These are phyloP conservation scores for Margaritifera margaritifera DNA, from an alignment of 2,888 invertebrate genomes.

Conservation along the genomic window DNA sequence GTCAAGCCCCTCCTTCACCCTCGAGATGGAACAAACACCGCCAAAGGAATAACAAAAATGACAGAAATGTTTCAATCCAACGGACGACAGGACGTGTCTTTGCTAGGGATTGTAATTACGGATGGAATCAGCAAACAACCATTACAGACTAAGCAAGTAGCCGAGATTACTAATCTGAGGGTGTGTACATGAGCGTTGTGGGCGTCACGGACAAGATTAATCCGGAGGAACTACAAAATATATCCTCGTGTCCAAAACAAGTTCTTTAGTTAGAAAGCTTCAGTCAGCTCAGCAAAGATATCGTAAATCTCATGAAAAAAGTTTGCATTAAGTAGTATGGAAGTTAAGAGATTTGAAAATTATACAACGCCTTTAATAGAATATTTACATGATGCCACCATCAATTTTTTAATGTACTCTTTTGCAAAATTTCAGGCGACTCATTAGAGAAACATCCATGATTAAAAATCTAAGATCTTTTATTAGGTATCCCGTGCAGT, in stretches of 20 bases:
- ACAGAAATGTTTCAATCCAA: slow-evolving; percentile 26
- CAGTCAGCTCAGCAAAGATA: slow-evolving; percentile 30
- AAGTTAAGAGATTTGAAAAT: too few species aligned
- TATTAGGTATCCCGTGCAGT: too few species aligned
- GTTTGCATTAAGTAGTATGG: slow-evolving; percentile 41
- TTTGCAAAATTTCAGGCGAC: too few species aligned
- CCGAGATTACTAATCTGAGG: slow-evolving; percentile 61
- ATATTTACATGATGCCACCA: too few species aligned
- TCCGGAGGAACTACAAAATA: slow-evolving; percentile 57
- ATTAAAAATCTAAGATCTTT: too few species aligned
- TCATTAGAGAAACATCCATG: too few species aligned
- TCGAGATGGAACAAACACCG: slow-evolving; percentile 40
- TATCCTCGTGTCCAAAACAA: slow-evolving; percentile 47
- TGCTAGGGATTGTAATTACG: slow-evolving; percentile 70
- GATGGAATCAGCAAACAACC: slow-evolving; percentile 69
- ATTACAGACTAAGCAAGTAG: slow-evolving; percentile 62
- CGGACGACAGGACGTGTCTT: slow-evolving; percentile 57
- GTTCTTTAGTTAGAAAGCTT: slow-evolving; percentile 36
- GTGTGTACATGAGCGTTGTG: slow-evolving; percentile 64
- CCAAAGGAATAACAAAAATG: slow-evolving; percentile 43
- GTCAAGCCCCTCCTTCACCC: too few species aligned
- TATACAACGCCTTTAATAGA: too few species aligned
- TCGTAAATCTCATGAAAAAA: slow-evolving; percentile 25
- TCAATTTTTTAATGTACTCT: too few species aligned
- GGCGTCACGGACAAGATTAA: slow-evolving; percentile 68